phyloP scores from a whole-genome alignment of 2,797 vertebrate genomes.

The Chaetophractus vellerosus region DNA sequence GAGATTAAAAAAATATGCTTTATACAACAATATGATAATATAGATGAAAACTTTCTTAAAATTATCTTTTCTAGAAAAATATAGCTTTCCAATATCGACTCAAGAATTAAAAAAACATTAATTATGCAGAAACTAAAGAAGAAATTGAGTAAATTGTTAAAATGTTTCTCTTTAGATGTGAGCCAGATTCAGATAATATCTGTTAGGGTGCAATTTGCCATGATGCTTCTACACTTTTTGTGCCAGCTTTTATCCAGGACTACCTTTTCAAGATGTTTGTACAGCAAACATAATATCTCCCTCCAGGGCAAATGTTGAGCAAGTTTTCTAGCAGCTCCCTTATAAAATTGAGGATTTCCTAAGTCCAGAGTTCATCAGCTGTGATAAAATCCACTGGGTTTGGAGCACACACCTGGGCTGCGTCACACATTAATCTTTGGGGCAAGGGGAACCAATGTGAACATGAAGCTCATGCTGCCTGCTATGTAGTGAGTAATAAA shows the following conservation, averaged over 20 bases:
- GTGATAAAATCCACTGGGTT: neutral
- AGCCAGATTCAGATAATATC: neutral
- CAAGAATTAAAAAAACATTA: neutral
- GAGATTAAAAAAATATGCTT: neutral
- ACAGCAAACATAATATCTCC: neutral
- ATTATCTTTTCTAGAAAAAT: slow-evolving; percentile 11
- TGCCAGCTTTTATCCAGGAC: neutral
- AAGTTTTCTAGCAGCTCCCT: neutral
- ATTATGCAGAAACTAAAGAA: neutral
- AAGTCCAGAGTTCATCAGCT: neutral
- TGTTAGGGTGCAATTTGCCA: neutral
- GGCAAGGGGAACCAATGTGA: neutral
- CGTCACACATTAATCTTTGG: neutral
- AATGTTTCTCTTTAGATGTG: slow-evolving; percentile 3
- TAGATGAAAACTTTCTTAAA: slow-evolving; percentile 46
- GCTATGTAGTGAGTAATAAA: neutral
- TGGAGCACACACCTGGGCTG: neutral
- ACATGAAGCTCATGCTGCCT: neutral
- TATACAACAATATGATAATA: neutral
- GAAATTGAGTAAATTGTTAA: neutral
- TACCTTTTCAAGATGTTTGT: neutral
- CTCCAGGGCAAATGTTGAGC: neutral
- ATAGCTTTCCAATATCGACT: neutral
- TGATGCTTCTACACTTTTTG: neutral
- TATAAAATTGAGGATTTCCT: neutral